Evolutionary conservation across 1,140 invertebrate species (phyloP), one percentile per base, ranked within the genome.

Genomic region (Teleopsis dalmanni): DNA sequence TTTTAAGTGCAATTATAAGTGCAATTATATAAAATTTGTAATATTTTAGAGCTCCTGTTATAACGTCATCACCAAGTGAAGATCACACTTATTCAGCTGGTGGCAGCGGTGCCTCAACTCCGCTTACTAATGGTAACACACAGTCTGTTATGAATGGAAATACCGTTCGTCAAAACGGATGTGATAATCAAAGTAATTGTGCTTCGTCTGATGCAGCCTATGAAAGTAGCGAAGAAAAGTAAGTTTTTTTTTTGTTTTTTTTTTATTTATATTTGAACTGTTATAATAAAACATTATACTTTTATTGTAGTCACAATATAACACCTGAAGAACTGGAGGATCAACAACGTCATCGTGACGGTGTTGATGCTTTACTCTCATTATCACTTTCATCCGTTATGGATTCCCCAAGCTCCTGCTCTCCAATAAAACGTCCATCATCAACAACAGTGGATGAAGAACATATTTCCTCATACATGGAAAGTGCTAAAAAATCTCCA

Each of bases 11-110:
- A 26, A 18, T 25, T 2, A 42, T 16, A 21, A 14, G 19, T 27
- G 34, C 3, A 19, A 43, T 29, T 33, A n/a, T 8, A 49, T 40
- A 19, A 21, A 21, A 19, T 25, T 26, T 7, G 2, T 18, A 31
- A 9, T 42, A 42, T 3, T 38, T 14, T 6, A 67, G 60, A 11
- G 55, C 62, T 19, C 80, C 80, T 55, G 76, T 85, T 41, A 84
- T 85, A 33, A 87, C 82, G 7, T 79, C 77, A 37, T 84, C 80
- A 47, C 86, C 85, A 2, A 85, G 83, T 59, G 83, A 85, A 60
- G 87, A 89, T 70, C 86, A 89, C 58, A 87, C 84, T 11, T 88
- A 89, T 56, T 82, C 80, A 45, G 76, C 71, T 50, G 71, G 72
- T 29, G 73, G 70, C 50, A 66, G 63, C 13, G 64, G 64, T 22